Evolutionary conservation across 2,797 vertebrate genomes (phyloP).

Genomic region (Manis pentadactyla): DNA sequence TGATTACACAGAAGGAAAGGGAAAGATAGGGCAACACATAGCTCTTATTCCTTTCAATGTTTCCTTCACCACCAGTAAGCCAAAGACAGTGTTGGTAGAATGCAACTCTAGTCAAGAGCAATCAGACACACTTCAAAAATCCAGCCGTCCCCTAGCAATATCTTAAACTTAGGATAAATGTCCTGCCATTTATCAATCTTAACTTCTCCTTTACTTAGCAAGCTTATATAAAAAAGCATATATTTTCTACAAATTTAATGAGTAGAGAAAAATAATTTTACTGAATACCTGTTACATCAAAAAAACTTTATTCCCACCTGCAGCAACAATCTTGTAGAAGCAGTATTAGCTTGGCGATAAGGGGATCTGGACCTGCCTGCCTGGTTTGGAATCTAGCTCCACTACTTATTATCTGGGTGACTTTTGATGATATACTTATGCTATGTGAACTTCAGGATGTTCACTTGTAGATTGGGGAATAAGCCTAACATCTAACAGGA

Average conservation of each 20-base stretch:
- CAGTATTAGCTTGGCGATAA: not conserved
- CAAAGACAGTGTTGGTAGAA: not conserved
- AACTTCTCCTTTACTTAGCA: not conserved
- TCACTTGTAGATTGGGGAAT: conserved; percentile 35
- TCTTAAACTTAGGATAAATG: not conserved
- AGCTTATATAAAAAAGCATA: not conserved
- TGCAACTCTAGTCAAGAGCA: too few species aligned
- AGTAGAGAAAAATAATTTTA: not conserved
- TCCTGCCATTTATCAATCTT: not conserved
- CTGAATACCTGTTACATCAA: not conserved
- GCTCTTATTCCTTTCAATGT: not conserved
- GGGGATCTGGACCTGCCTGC: not conserved
- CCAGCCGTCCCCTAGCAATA: not conserved
- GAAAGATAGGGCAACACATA: not conserved
- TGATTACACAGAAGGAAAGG: not conserved
- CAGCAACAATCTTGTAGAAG: not conserved
- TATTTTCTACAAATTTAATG: not conserved
- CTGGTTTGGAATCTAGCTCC: not conserved
- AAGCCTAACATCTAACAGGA: not conserved
- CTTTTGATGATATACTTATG: conserved; percentile 8
- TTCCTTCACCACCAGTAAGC: not conserved
- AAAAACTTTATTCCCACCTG: not conserved
- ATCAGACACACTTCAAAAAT: too few species aligned
- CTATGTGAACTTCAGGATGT: conserved; percentile 45
- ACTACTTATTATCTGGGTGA: not conserved